Evolutionary conservation across 2,797 vertebrate genomes (phyloP).

Genomic region (Silurus aristotelis): DNA sequence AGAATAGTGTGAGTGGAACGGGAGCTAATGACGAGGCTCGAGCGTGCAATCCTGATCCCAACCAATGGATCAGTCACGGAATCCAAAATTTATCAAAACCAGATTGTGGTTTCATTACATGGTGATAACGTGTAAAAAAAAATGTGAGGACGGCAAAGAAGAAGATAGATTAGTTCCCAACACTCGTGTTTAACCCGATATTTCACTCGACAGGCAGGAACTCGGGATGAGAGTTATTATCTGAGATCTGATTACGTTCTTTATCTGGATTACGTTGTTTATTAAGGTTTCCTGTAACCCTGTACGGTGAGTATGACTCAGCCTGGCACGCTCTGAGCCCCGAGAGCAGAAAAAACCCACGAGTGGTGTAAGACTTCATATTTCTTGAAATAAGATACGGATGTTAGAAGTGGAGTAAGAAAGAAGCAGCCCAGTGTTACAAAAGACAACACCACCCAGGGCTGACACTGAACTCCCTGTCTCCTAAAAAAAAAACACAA

Average conservation of each 20-base stretch:
- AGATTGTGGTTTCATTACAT: not conserved
- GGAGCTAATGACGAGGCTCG: not conserved
- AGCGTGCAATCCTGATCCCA: too few relatives aligned
- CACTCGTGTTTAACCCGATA: not conserved
- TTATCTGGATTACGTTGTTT: conserved; percentile 31
- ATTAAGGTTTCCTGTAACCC: conserved; percentile 27
- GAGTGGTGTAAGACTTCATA: conserved; percentile 9
- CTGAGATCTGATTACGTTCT: not conserved
- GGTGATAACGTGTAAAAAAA: not conserved
- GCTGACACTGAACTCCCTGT: not conserved
- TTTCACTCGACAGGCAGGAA: conserved; percentile 34
- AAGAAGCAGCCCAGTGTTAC: not conserved
- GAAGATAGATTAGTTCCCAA: conserved; percentile 14
- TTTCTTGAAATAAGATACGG: conserved; percentile 7
- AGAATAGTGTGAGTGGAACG: not conserved
- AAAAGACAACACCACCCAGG: not conserved
- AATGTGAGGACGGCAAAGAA: not conserved
- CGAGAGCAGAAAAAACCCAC: not conserved
- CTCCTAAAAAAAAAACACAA: not conserved
- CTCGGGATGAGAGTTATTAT: conserved; percentile 15
- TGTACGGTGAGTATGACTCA: conserved; percentile 21
- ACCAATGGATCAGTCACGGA: not conserved
- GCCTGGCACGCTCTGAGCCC: not conserved
- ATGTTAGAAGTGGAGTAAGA: not conserved
- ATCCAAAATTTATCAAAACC: not conserved